Conservation (phyloP, 2,888 invertebrate species). For the Nomada ruficornis region DNA sequence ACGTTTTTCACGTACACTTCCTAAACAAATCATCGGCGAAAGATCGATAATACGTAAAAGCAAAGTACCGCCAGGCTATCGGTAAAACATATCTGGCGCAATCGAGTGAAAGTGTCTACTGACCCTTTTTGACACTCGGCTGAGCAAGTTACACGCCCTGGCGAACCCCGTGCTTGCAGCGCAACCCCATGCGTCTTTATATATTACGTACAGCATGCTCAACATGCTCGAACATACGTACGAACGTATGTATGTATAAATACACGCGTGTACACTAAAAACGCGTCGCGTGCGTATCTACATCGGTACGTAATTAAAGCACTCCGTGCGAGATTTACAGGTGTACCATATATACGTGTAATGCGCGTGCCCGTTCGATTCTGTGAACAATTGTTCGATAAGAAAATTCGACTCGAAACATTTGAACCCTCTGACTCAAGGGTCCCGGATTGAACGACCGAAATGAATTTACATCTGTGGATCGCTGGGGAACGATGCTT, state of each 20-base stretch:
- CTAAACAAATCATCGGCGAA: conserved; percentile 60
- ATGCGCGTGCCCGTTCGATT: neutral
- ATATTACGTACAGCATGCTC: conserved; percentile 13
- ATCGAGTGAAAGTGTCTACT: conserved; percentile 82
- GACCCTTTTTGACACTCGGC: conserved; percentile 75
- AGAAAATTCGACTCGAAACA: neutral
- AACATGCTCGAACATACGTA: conserved; percentile 38
- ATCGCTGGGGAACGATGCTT: too few relatives aligned
- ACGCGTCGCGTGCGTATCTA: conserved; percentile 21
- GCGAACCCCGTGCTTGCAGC: conserved; percentile 66
- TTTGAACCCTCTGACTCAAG: neutral
- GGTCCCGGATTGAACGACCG: too few relatives aligned
- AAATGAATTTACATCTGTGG: too few relatives aligned
- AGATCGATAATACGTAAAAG: conserved; percentile 71
- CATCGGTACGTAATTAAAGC: conserved; percentile 54
- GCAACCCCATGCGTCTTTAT: conserved; percentile 56
- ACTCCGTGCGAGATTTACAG: conserved; percentile 27
- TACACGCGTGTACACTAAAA: neutral
- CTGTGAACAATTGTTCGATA: neutral
- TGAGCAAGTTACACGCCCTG: conserved; percentile 70
- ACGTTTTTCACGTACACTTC: conserved; percentile 48
- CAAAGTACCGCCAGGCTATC: conserved; percentile 63
- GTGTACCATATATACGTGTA: neutral
- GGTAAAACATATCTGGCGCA: conserved; percentile 76
- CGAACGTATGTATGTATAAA: conserved; percentile 48